A percentile compares a stretch with the other conserved stretches of the same genome.
phyloP scores from a whole-genome alignment of 2,888 invertebrate species.

The Scelioninae gen. 2 region DNA sequence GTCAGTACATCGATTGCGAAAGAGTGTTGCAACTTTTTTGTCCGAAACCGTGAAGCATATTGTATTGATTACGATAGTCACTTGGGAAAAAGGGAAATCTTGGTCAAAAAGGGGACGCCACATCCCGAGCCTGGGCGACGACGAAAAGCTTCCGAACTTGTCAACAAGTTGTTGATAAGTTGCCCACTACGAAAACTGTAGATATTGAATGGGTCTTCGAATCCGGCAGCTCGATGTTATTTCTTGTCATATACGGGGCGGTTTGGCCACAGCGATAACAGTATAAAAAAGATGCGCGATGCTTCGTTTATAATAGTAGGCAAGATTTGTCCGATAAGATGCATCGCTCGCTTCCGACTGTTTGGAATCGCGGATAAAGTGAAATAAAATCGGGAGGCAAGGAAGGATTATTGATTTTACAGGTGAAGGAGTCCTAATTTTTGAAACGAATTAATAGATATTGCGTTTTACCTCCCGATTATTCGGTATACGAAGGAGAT shows the following conservation, averaged over 20 bases:
- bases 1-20: slow-evolving; percentile 13
- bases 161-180: slow-evolving; percentile 58
- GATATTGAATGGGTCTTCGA: slow-evolving; percentile 24
- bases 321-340: slow-evolving; percentile 29
- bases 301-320: slow-evolving; percentile 26
- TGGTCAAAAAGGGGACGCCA: no score
- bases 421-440: background rate
- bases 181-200: slow-evolving; percentile 41
- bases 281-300: slow-evolving; percentile 24
- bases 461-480: no score
- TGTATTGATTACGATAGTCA: slow-evolving; percentile 41
- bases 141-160: slow-evolving; percentile 39
- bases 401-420: slow-evolving; percentile 12
- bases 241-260: slow-evolving; percentile 16
- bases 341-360: slow-evolving; percentile 22
- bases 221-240: slow-evolving; percentile 30
- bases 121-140: no score
- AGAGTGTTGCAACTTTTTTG: slow-evolving; percentile 26
- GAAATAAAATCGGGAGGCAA: slow-evolving; percentile 22
- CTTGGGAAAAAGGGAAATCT: slow-evolving; percentile 29
- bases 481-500: no score
- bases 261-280: slow-evolving; percentile 19
- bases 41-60: slow-evolving; percentile 20
- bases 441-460: slow-evolving; percentile 20
- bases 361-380: slow-evolving; percentile 17